Evolutionary conservation across 2,888 invertebrate genomes (phyloP), one percentile per base, ranked within the genome.

Genomic region (Melanargia galathea): DNA sequence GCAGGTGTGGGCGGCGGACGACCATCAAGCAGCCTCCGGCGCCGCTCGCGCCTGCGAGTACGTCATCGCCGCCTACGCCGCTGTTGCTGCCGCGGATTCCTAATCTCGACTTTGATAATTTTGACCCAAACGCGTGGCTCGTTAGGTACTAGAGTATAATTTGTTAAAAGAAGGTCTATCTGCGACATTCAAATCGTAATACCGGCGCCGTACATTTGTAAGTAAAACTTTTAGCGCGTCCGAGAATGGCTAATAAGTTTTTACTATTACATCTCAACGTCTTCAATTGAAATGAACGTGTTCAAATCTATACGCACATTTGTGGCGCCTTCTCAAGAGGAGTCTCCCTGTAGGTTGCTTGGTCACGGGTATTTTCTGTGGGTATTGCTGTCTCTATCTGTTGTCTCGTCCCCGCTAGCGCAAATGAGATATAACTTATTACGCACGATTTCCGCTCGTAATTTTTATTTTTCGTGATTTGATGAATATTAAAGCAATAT

Each of bases 91-190:
- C 90, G 20, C 80, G 88, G 30, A 76, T 86, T 45, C 83, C 86
- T 13, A 80, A 78, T 24, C 71, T 87, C 20, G 87, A 88, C 62
- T 86, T 88, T 66, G 84, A 87, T 68, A 83, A 84, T 52, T 88
- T 91, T 67, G 90, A 91, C 66, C 90, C 90, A 3, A 86, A 77
- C 60, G 86, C 89, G 38, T 91, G 90, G 90, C 73, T 89, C n/a
- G 85, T 87, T 24, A 83, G 84, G 57, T 89, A 87, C 70, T 83
- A 81, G 71, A 49, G 4, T 16, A 16, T n/a, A 11, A 10, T 55
- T 26, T 35, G 20, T 26, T 26, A 26, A 24, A 26, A 33, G 16
- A 40, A 6, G 40, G 40, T 18, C 18, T 13, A 11, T 35, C 13
- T 16, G 16, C 8, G 18, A 18, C 0, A 43, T 43, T 10, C 0